A percentile compares a stretch with the other conserved stretches of the same genome.
phyloP scores from a whole-genome alignment of 1,140 invertebrate species.

The Papilio polytes region DNA sequence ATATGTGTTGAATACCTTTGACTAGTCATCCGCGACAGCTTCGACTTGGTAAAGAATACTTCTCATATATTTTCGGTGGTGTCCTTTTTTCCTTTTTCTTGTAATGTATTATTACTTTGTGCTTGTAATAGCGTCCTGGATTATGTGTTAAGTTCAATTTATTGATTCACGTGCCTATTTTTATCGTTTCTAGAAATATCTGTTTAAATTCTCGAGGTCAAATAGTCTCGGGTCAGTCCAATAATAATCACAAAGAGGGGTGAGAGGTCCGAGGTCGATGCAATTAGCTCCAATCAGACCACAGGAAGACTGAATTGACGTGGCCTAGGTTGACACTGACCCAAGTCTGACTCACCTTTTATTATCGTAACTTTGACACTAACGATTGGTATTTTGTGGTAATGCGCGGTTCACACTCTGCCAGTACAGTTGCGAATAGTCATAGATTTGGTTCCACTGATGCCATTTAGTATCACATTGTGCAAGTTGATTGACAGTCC shows the following conservation, averaged over 20 bases:
- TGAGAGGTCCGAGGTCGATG: slow-evolving; percentile 57
- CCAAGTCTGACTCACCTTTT: slow-evolving; percentile 28
- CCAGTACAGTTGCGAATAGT: too few species aligned
- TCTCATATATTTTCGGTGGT: too few species aligned
- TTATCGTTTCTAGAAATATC: slow-evolving; percentile 19
- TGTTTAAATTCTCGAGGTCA: slow-evolving; percentile 46
- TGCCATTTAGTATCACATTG: background rate
- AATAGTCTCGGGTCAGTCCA: slow-evolving; percentile 57
- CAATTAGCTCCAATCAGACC: slow-evolving; percentile 73
- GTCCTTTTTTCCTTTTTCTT: too few species aligned
- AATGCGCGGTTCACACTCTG: background rate
- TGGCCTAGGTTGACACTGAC: slow-evolving; percentile 54
- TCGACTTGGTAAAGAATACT: too few species aligned
- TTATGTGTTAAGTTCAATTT: too few species aligned
- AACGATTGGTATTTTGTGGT: background rate
- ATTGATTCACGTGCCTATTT: background rate
- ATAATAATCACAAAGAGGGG: slow-evolving; percentile 59
- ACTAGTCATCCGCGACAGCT: too few species aligned
- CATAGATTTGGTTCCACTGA: too few species aligned
- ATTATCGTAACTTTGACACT: background rate
- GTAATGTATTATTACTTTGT: too few species aligned
- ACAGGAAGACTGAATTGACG: slow-evolving; percentile 68
- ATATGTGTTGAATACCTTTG: too few species aligned
- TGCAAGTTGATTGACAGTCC: too few species aligned
- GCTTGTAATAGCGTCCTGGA: too few species aligned